Evolutionary conservation across 1,140 invertebrate genomes (phyloP), one percentile per base, ranked within the genome.

Genomic region (Acromyrmex echinatior): DNA sequence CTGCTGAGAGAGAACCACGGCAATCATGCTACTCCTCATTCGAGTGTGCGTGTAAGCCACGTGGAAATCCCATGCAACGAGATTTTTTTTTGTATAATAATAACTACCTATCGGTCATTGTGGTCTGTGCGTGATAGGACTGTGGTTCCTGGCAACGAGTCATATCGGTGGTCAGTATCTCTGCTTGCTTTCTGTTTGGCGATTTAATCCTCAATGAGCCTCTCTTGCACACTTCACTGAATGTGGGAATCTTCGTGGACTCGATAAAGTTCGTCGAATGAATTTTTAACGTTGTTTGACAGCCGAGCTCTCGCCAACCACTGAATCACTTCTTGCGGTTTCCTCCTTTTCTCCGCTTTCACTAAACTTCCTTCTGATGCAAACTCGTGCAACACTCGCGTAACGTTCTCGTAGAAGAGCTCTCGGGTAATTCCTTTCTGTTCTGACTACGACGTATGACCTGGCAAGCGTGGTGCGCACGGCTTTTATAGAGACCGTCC

Each of bases 161-260:
- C 93, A 93, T 93, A 74, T 89, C 89, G 65, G 79, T 92, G 65
- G 76, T 92, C 18, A 78, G 35, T 87, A 58, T 77, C 35, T 88
- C 16, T 49, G 56, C 18, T 16, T 88, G 35, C 16, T 71, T 31
- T 31, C 28, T 70, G 66, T 18, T 58, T 14, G 9, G 6, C 28
- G 49, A 7, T 63, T 65, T 25, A 39, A 63, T 80, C 16, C 31
- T 74, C 21, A 56, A n/a, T 70, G 60, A 25, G 25, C 45, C 70
- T 89, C 86, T 35, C 62, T 84, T 90, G 70, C 91, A 92, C 89
- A 92, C 89, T 88, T 93, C 91, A 89, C 92, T 92, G 76, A 92
- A 92, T 49, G 91, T 92, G 18, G 86, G 88, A 89, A 91, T 91
- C 25, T 65, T 86, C 14, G 45, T 4, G 18, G 31, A 9, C 66